Percentiles rank a stretch among this genome's conserved stretches.
phyloP scores from a whole-genome alignment of 2,888 invertebrate genomes.

The Drosophila flavopinicola region DNA sequence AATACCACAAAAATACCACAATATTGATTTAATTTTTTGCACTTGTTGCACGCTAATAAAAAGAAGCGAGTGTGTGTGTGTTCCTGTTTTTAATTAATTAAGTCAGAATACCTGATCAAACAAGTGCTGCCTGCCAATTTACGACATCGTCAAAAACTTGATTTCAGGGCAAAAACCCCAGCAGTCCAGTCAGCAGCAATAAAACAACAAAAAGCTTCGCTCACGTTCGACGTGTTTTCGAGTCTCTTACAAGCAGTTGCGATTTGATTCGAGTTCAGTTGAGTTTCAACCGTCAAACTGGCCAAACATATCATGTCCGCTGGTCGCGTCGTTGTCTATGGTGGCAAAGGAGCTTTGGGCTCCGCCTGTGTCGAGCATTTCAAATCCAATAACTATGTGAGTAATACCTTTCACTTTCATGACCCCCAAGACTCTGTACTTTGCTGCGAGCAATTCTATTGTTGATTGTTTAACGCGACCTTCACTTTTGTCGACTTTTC shows the following conservation, averaged over 20 bases:
- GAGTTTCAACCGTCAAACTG: slow-evolving; percentile 59
- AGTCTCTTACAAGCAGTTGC: slow-evolving; percentile 13
- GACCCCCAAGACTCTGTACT: slow-evolving; percentile 12
- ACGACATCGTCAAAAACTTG: slow-evolving; percentile 32
- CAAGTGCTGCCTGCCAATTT: slow-evolving; percentile 24
- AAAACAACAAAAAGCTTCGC: slow-evolving; percentile 8
- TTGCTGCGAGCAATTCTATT: slow-evolving; percentile 35
- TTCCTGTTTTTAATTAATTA: slow-evolving; percentile 39
- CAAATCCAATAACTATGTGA: slow-evolving; percentile 94
- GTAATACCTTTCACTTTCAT: slow-evolving; percentile 78
- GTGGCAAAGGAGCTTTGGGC: slow-evolving; percentile 97
- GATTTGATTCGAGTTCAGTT: slow-evolving; percentile 45
- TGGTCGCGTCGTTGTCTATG: slow-evolving; percentile 94
- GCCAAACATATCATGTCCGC: slow-evolving; percentile 85
- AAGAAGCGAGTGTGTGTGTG: slow-evolving; percentile 7
- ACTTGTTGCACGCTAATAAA: slow-evolving; percentile 46
- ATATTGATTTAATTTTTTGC: slow-evolving; percentile 43
- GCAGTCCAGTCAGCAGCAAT: not conserved
- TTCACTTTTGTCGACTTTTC: slow-evolving; percentile 17
- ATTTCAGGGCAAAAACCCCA: slow-evolving; percentile 41
- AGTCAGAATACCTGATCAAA: slow-evolving; percentile 31
- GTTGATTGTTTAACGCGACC: slow-evolving; percentile 17
- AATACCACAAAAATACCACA: slow-evolving; percentile 35
- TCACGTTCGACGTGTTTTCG: slow-evolving; percentile 7
- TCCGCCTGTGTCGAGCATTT: slow-evolving; percentile 94